phyloP scores from a whole-genome alignment of 1,140 invertebrate genomes.

The Whitmania pigra region DNA sequence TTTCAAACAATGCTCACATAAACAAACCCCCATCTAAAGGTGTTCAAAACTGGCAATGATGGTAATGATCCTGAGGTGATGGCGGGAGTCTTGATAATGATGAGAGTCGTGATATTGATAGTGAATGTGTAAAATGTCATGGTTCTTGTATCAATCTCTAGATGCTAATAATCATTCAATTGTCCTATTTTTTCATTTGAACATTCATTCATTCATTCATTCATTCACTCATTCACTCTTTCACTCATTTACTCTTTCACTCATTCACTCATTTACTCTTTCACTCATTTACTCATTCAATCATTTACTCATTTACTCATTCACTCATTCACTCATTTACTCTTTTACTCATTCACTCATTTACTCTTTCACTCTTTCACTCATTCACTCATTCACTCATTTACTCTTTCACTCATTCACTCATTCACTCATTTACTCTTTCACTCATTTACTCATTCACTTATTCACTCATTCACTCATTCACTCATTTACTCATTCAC shows the following conservation, averaged over 20 bases:
- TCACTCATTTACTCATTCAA: background rate
- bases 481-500: conserved; percentile 14
- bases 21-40: too few species aligned
- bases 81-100: too few species aligned
- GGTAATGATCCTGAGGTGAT: too few species aligned
- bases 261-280: background rate
- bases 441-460: conserved; percentile 6
- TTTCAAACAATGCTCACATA: too few species aligned
- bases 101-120: too few species aligned
- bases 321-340: conserved; percentile 2
- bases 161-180: background rate
- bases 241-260: background rate
- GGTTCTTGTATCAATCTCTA: too few species aligned
- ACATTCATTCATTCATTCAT: background rate
- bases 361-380: background rate
- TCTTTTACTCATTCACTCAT: background rate
- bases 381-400: conserved; percentile 2
- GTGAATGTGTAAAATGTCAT: too few species aligned
- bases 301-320: conserved; percentile 12
- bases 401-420: conserved; percentile 4
- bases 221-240: conserved; percentile 8
- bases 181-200: background rate
- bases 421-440: background rate
- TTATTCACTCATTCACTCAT: conserved; percentile 14
- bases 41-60: too few species aligned